phyloP scores from a whole-genome alignment of 2,888 invertebrate species.

The Leptopilina myrica region DNA sequence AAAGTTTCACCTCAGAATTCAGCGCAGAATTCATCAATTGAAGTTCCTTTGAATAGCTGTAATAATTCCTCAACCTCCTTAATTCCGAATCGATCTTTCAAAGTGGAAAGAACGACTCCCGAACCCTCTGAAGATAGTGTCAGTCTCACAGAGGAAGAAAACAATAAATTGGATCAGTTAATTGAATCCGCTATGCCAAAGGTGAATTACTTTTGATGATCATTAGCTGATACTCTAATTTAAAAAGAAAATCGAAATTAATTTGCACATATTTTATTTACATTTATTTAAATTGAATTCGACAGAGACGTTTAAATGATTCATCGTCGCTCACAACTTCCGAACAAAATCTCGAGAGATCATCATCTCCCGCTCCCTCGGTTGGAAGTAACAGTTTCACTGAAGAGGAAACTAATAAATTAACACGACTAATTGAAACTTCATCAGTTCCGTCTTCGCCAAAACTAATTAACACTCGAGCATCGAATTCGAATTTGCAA shows the following conservation, averaged over 20 bases:
- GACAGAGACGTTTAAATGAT: conserved; percentile 16
- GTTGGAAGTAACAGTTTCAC: conserved; percentile 17
- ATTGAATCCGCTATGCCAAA: conserved; percentile 83
- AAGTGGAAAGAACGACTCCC: conserved; percentile 68
- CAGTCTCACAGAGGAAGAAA: conserved; percentile 78
- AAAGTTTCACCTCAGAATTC: not conserved
- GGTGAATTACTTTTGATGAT: conserved; percentile 66
- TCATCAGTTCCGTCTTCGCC: conserved; percentile 14
- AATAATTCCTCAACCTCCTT: not conserved
- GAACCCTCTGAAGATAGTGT: conserved; percentile 80
- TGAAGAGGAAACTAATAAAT: conserved; percentile 14
- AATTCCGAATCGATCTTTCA: conserved; percentile 55
- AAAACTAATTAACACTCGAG: conserved; percentile 11
- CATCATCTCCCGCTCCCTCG: not conserved
- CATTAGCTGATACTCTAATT: not conserved
- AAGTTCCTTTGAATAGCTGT: conserved; percentile 10
- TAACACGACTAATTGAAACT: conserved; percentile 10
- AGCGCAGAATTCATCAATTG: conserved; percentile 12
- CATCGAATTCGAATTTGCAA: not conserved
- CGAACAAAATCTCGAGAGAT: conserved; percentile 32
- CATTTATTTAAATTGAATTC: no score
- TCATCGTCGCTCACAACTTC: conserved; percentile 36
- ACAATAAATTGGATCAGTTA: conserved; percentile 83
- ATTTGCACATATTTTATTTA: no score
- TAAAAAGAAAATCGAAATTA: no score